phyloP scores from a whole-genome alignment of 2,888 invertebrate species.

The Sturmia bella region DNA sequence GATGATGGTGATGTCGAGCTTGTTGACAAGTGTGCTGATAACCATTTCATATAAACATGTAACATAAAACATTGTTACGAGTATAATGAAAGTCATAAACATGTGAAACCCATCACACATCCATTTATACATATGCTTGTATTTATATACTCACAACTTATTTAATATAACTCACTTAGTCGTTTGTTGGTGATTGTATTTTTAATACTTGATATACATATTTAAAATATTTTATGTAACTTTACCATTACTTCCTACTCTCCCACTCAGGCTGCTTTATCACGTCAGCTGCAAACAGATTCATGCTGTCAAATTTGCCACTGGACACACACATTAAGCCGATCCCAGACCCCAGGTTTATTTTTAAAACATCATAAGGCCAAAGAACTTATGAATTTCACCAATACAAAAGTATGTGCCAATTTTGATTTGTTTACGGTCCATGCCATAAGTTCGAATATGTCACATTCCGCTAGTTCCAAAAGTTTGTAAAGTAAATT shows the following conservation, averaged over 20 bases:
- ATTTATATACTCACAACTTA: not conserved
- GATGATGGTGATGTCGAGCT: constrained; percentile 24
- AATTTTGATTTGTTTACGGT: too few relatives aligned
- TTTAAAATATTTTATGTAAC: constrained; percentile 32
- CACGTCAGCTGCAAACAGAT: too few relatives aligned
- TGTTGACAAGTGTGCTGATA: constrained; percentile 27
- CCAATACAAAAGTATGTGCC: too few relatives aligned
- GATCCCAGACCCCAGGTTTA: too few relatives aligned
- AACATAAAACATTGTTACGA: constrained; percentile 47
- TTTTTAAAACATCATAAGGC: too few relatives aligned
- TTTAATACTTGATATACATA: not conserved
- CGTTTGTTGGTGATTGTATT: not conserved
- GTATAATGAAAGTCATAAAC: constrained; percentile 54
- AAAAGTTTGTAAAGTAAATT: too few relatives aligned
- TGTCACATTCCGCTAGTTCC: too few relatives aligned
- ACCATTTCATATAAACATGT: constrained; percentile 21
- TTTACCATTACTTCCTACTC: not conserved
- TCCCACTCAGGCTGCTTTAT: too few relatives aligned
- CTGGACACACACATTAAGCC: too few relatives aligned
- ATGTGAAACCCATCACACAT: constrained; percentile 7
- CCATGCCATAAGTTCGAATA: too few relatives aligned
- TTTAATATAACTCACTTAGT: not conserved
- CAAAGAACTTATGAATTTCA: too few relatives aligned
- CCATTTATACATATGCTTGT: not conserved
- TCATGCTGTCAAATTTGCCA: too few relatives aligned